phyloP scores from a whole-genome alignment of 2,797 vertebrate genomes.

The Xerus rutilus region DNA sequence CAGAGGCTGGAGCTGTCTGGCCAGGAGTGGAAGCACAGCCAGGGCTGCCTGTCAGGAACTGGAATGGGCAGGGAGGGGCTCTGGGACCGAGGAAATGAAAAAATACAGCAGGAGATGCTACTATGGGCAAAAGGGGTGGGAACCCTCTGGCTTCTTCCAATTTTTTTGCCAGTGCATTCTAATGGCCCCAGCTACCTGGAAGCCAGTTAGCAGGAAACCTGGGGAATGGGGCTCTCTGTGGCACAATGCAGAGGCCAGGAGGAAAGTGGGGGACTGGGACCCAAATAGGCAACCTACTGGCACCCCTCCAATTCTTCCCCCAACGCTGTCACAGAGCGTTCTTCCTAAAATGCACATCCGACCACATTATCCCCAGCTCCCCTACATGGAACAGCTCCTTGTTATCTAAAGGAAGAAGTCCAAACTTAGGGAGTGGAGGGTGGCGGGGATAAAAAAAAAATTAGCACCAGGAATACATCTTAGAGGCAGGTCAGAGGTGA shows the following conservation, averaged over 20 bases:
- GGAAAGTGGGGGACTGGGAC: too few species aligned
- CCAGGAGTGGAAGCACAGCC: not conserved
- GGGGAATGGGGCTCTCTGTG: not conserved
- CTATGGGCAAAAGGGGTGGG: not conserved
- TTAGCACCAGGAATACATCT: not conserved
- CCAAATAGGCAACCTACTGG: not conserved
- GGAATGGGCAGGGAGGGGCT: not conserved
- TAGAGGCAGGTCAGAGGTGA: not conserved
- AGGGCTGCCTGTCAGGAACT: not conserved
- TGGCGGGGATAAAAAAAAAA: not conserved
- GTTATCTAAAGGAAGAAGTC: not conserved
- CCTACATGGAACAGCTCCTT: not conserved
- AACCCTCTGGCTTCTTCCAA: not conserved
- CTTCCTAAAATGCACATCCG: not conserved
- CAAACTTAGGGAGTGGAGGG: not conserved
- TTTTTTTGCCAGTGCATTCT: not conserved
- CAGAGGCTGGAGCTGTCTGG: too few species aligned
- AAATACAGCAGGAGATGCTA: not conserved
- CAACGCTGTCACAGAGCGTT: accelerated
- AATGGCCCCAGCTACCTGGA: not conserved
- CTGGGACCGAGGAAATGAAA: not conserved
- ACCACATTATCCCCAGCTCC: not conserved
- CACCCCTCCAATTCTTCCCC: not conserved
- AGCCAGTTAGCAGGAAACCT: not conserved
- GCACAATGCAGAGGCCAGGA: not conserved